Conservation (phyloP, 2,113 vertebrate genomes). For the Budorcas taxicolor region DNA sequence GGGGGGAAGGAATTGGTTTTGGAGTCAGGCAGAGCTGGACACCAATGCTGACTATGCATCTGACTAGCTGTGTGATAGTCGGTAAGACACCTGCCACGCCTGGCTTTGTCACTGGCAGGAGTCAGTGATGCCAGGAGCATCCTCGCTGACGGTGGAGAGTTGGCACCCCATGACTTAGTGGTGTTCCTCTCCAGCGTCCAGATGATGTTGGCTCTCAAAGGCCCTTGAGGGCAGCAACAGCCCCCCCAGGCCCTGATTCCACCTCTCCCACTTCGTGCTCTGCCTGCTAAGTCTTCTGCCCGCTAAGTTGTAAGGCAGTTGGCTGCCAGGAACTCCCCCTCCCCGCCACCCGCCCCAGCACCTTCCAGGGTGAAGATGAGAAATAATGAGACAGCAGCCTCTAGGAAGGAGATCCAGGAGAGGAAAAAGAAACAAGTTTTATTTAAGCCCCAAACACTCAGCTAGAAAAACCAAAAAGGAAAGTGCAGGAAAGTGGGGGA, state of each 20-base stretch:
- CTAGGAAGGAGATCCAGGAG: slow-evolving; percentile 64
- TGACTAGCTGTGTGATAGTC: not conserved
- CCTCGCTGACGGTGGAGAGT: not conserved
- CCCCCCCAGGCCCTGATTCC: not conserved
- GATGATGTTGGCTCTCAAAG: no score
- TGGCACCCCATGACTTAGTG: no score
- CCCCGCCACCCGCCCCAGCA: not conserved
- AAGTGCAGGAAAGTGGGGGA: slow-evolving; percentile 2
- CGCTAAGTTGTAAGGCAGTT: accelerated
- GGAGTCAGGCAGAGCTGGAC: not conserved
- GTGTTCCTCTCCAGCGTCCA: not conserved
- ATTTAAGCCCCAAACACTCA: slow-evolving; percentile 75
- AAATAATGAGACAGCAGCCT: slow-evolving; percentile 61
- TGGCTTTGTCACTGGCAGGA: not conserved
- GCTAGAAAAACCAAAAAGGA: slow-evolving; percentile 64
- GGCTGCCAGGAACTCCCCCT: not conserved
- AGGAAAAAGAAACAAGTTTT: slow-evolving; percentile 72
- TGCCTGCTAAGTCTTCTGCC: not conserved
- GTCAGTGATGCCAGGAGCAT: not conserved
- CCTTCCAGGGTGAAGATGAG: not conserved
- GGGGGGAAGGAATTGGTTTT: not conserved
- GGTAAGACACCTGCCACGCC: no score
- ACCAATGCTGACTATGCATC: not conserved
- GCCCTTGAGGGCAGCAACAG: not conserved
- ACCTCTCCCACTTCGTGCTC: not conserved